Evolutionary conservation across 2,797 vertebrate species (phyloP).

Genomic region (Peromyscus eremicus): DNA sequence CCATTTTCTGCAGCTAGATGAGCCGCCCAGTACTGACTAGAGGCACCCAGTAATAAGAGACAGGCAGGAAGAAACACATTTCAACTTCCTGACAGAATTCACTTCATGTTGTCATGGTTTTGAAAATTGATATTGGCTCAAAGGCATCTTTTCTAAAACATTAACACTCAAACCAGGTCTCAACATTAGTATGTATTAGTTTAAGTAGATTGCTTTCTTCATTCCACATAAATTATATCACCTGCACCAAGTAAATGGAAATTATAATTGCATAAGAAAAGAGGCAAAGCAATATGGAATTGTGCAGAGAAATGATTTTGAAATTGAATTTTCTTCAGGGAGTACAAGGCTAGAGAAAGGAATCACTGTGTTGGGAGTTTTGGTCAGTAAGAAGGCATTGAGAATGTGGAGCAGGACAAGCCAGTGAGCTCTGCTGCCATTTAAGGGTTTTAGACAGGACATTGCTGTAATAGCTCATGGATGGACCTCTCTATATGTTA

Average conservation of each 20-base stretch:
- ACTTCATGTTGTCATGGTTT: conserved; percentile 38
- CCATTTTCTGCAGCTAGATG: neutral
- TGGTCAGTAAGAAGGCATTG: neutral
- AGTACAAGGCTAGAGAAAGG: neutral
- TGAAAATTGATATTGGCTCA: conserved; percentile 61
- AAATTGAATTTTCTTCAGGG: conserved; percentile 57
- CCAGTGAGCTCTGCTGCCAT: too few species aligned
- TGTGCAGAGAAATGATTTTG: conserved; percentile 2
- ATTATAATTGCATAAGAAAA: conserved; percentile 63
- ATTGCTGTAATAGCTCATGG: neutral
- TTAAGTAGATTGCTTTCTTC: conserved; percentile 74
- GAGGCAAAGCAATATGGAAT: conserved; percentile 50
- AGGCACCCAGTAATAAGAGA: neutral
- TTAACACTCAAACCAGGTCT: conserved; percentile 45
- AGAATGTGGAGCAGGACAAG: neutral
- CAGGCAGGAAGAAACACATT: neutral
- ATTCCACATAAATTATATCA: conserved; percentile 56
- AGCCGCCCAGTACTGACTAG: neutral
- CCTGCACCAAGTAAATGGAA: conserved; percentile 45
- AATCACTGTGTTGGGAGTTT: neutral
- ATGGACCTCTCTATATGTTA: neutral
- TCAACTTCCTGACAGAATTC: conserved; percentile 48
- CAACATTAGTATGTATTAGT: conserved; percentile 54
- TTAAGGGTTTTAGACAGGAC: neutral
- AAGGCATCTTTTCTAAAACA: conserved; percentile 39